These are phyloP conservation scores for Morinoia aosen DNA, from an alignment of 2,888 invertebrate genomes.

Conservation along the genomic window DNA sequence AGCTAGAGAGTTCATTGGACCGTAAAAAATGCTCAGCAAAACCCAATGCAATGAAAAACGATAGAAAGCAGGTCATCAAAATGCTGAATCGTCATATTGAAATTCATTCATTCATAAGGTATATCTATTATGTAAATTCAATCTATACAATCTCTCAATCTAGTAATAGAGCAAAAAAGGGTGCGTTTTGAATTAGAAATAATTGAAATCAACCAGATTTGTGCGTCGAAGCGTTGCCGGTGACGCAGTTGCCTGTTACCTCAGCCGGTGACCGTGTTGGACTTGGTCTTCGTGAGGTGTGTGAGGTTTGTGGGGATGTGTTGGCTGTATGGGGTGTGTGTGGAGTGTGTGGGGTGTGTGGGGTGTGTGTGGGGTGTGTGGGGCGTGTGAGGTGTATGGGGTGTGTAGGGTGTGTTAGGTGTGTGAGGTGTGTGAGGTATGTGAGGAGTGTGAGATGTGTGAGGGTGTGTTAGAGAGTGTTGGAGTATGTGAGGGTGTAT, in stretches of 20 bases:
- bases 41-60: neutral
- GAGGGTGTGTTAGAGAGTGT: neutral
- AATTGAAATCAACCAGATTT: conserved; percentile 62
- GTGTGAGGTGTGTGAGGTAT: no score
- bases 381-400: no score
- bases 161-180: neutral
- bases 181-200: conserved; percentile 48
- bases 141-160: conserved; percentile 6
- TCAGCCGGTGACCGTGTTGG: conserved; percentile 20
- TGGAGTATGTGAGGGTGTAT: neutral
- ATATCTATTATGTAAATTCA: conserved; percentile 18
- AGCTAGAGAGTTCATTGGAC: neutral
- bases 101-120: neutral
- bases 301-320: neutral
- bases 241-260: conserved; percentile 52
- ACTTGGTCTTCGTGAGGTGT: conserved; percentile 19
- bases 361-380: neutral
- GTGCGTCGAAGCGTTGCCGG: conserved; percentile 35
- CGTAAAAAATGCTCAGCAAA: neutral
- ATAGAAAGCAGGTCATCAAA: conserved; percentile 6
- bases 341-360: neutral
- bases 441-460: neutral
- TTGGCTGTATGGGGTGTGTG: neutral
- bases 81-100: neutral
- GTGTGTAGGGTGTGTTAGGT: no score